Evolutionary conservation across 1,140 invertebrate species (phyloP), one percentile per base, ranked within the genome.

Genomic region (Leptoteleia sp.): DNA sequence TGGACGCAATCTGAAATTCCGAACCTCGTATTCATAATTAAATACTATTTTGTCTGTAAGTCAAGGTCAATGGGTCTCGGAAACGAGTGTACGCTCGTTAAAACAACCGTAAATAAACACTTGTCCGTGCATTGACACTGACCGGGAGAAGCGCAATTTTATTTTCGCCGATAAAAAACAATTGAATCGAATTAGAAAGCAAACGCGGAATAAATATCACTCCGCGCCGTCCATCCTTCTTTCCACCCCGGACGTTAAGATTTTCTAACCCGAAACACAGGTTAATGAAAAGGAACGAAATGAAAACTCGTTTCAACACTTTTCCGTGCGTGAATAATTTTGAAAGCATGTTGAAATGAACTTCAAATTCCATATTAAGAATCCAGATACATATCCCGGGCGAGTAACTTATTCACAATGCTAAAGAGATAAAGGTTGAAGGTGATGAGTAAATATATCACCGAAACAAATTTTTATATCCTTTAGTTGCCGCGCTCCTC

Each of bases 401-500:
- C 43, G 8, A 29, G 25, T 47, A 11, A 47, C 11, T 47, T 47
- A 47, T 47, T 47, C 25, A 47, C 29, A 47, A 47, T 8, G 43
- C 43, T 47, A 43, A 43, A 43, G 12, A 50, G 13, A 50, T n/a
- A 50, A 50, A 50, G 47, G 47, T 50, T 19, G 16, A 54, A 54
- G 48, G 17, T 37, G 33, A 22, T 38, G 22, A 9, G 48, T 25
- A 54, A 37, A 37, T 54, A 54, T 25, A 54, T n/a, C 27, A 19
- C n/a, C n/a, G n/a, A n/a, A n/a, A n/a, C n/a, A n/a, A n/a, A n/a
- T n/a, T n/a, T n/a, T n/a, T n/a, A n/a, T n/a, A n/a, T n/a, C n/a
- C n/a, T n/a, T n/a, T n/a, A n/a, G n/a, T n/a, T n/a, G n/a, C n/a
- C n/a, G n/a, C n/a, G n/a, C n/a, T n/a, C n/a, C n/a, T n/a, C n/a